A percentile compares a stretch with the other conserved stretches of the same genome.
Conservation (phyloP, 64 coral and sea anemone species). For the Pocillopora damicornis region DNA sequence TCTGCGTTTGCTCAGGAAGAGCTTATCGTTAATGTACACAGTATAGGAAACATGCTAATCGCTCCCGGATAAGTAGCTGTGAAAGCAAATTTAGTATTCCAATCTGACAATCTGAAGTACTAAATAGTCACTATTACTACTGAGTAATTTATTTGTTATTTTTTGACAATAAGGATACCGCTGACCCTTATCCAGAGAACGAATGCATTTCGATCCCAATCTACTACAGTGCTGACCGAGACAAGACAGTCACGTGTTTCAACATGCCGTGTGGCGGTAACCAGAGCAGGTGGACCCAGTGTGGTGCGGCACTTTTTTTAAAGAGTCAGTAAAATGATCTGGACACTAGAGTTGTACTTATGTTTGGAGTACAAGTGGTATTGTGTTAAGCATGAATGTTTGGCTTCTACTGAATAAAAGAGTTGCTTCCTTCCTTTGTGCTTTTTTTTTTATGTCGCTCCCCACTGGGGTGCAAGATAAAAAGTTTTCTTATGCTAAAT, state of each 20-base stretch:
- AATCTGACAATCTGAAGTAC: too few species aligned
- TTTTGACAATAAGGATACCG: constrained; percentile 45
- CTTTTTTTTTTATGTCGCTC: not conserved
- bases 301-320: constrained; percentile 92
- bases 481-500: too few species aligned
- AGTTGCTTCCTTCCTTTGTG: not conserved
- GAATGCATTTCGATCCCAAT: constrained; percentile 94
- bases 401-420: too few species aligned
- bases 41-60: too few species aligned
- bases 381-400: too few species aligned
- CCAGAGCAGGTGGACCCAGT: constrained; percentile 85
- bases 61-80: too few species aligned
- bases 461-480: too few species aligned
- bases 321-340: constrained; percentile 71
- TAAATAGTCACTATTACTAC: too few species aligned
- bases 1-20: too few species aligned
- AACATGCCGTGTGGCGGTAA: constrained; percentile 86
- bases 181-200: constrained; percentile 83
- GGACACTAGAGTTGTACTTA: not conserved
- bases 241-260: constrained; percentile 88
- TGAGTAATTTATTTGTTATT: not conserved
- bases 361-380: not conserved
- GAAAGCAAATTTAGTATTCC: too few species aligned
- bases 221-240: constrained; percentile 91
- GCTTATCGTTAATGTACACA: too few species aligned